These are phyloP conservation scores for Muscina levida DNA, from an alignment of 2,888 invertebrate species.

Conservation along the genomic window DNA sequence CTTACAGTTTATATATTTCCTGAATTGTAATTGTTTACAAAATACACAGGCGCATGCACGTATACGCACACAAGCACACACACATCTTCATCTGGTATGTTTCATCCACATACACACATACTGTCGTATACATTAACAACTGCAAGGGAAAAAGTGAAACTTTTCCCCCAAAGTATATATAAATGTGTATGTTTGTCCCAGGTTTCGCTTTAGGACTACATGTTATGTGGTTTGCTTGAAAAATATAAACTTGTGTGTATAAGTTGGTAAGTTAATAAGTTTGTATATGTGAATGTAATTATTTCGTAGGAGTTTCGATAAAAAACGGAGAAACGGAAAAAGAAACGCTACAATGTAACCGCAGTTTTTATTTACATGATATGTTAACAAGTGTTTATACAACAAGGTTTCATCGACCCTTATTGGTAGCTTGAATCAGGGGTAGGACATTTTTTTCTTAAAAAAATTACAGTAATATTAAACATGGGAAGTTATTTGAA, in stretches of 20 bases:
- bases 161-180: neutral
- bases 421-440: no score
- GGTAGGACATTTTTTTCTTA: no score
- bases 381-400: conserved; percentile 27
- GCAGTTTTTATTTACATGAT: conserved; percentile 13
- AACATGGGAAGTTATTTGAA: no score
- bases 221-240: no score
- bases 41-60: conserved; percentile 7
- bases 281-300: neutral
- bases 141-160: conserved; percentile 17
- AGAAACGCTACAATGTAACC: neutral
- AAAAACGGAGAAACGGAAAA: neutral
- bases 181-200: neutral
- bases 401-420: neutral
- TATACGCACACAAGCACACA: conserved; percentile 1
- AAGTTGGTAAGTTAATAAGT: conserved; percentile 39
- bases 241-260: neutral
- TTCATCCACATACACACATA: neutral
- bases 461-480: no score
- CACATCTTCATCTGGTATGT: no score
- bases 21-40: conserved; percentile 34
- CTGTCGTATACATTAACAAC: neutral
- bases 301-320: neutral
- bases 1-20: conserved; percentile 37
- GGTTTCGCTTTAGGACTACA: no score